Evolutionary conservation across 2,888 invertebrate genomes (phyloP).

Genomic region (Nudaria mundana): DNA sequence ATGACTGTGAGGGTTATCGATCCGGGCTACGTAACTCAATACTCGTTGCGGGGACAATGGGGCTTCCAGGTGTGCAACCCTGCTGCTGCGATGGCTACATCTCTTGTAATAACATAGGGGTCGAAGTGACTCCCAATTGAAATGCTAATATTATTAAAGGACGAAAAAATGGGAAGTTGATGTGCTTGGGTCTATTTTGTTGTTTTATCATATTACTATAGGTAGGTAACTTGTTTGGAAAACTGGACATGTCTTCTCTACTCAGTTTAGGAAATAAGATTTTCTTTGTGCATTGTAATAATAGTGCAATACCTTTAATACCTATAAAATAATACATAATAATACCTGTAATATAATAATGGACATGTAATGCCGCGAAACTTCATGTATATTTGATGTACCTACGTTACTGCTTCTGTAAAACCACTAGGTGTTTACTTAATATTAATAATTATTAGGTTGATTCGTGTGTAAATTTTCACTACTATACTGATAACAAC

Average conservation of each 20-base stretch:
- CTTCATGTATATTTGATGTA: too few relatives aligned
- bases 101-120: conserved; percentile 33
- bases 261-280: too few relatives aligned
- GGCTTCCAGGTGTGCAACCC: conserved; percentile 36
- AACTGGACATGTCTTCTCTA: not conserved
- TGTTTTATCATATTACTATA: conserved; percentile 5
- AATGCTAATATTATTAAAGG: conserved; percentile 33
- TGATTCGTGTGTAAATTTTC: too few relatives aligned
- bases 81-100: conserved; percentile 19
- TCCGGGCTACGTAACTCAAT: conserved; percentile 30
- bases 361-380: too few relatives aligned
- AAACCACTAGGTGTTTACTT: too few relatives aligned
- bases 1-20: conserved; percentile 31
- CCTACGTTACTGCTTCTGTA: too few relatives aligned
- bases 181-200: conserved; percentile 8
- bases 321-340: too few relatives aligned
- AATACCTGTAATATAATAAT: too few relatives aligned
- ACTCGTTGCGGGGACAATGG: conserved; percentile 33
- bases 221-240: not conserved
- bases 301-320: too few relatives aligned
- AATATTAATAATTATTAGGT: too few relatives aligned
- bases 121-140: conserved; percentile 26
- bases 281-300: too few relatives aligned
- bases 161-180: conserved; percentile 19
- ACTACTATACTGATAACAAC: too few relatives aligned